phyloP scores from a whole-genome alignment of 2,888 invertebrate genomes.

The Morpho helenor region DNA sequence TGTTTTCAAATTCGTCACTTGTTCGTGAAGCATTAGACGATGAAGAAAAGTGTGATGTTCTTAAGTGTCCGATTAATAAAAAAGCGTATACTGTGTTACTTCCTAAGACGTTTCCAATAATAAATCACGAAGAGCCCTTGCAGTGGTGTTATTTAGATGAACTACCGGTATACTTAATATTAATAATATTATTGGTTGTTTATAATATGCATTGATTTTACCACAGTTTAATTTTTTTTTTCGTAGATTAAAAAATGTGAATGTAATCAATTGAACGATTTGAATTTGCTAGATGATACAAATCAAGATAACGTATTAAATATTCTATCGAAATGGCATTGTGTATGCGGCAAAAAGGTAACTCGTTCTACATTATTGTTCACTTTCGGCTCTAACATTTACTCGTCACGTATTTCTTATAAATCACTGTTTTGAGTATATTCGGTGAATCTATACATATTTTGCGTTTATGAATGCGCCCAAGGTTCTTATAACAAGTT shows the following conservation, averaged over 20 bases:
- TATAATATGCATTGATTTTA: neutral
- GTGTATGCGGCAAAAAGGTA: conserved; percentile 66
- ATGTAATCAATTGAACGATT: conserved; percentile 62
- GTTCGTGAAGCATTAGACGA: conserved; percentile 46
- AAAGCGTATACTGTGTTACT: conserved; percentile 59
- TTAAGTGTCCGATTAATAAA: conserved; percentile 43
- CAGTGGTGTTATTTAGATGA: conserved; percentile 63
- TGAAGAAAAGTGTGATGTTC: conserved; percentile 44
- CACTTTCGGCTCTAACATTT: neutral
- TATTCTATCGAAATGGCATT: conserved; percentile 68
- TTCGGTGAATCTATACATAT: no score
- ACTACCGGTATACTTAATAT: conserved; percentile 39
- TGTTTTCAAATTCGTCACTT: conserved; percentile 42
- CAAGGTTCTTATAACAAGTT: no score
- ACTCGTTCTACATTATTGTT: neutral
- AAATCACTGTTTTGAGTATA: no score
- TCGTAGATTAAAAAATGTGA: conserved; percentile 68
- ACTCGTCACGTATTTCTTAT: no score
- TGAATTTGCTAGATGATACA: conserved; percentile 58
- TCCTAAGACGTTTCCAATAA: conserved; percentile 53
- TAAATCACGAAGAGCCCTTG: conserved; percentile 50
- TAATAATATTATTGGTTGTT: neutral
- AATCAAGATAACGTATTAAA: conserved; percentile 63
- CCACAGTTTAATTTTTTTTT: conserved; percentile 1
- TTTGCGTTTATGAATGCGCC: no score